Evolutionary conservation across 37 sponge, comb jelly and placozoan genomes (phyloP), one percentile per base, ranked within the genome.

Genomic region (Aplysina aerophoba): DNA sequence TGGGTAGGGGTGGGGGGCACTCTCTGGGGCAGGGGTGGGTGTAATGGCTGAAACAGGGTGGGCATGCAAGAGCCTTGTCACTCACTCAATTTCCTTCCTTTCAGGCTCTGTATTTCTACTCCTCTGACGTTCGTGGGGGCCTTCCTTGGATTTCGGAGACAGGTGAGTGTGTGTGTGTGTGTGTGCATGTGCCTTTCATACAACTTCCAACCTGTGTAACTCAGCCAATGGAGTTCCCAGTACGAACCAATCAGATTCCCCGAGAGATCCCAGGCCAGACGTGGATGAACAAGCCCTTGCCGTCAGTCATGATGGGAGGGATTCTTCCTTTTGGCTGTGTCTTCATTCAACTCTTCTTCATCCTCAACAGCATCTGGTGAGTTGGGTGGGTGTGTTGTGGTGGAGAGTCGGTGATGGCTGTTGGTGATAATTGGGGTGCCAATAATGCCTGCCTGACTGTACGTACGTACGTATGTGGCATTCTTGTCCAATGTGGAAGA

Each of bases 301-400:
- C 93, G 77, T 87, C 90, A 58, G 87, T 98, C 30, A 63, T 99
- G 41, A 95, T 99, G 94, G 99, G 99, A 35, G 99, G 99, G 27
- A 87, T 95, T 37, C 91, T 99, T 15, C 99, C 99, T 1, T 97
- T 99, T 72, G 99, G 99, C 50, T 97, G 97, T 81, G 85, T 97
- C 80, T 99, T 99, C 87, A 95, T 99, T 35, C 99, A 99, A 71
- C 88, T 96, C 33, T 99, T 94, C 88, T 99, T 97, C 87, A 95
- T 99, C 60, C 83, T 99, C 71, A 99, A 92, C 87, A 97, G 97
- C 83, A 91, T 99, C 62, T 99, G 99, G 99, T 97, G 83, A 87
- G 91, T 66, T 27, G 59, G 13, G 27, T 50, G 41, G 27, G 31
- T 21, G 31, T 28, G 50, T 44, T 44, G 50, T 44, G 8, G 8